Conservation (phyloP, 2,113 vertebrate species). For the Aix galericulata region DNA sequence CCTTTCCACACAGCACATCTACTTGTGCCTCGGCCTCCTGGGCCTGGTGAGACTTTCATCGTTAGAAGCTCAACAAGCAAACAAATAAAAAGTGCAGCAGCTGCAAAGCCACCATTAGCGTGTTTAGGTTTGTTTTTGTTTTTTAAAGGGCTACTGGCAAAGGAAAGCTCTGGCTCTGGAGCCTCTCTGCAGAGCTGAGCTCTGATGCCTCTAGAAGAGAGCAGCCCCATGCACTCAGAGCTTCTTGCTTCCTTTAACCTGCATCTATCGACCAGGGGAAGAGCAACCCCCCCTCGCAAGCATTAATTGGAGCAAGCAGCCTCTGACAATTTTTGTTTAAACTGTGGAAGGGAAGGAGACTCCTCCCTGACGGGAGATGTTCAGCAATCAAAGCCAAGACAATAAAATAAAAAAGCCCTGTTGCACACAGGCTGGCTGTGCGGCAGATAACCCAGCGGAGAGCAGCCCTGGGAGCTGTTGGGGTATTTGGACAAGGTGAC, state of each 20-base stretch:
- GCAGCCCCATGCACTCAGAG: not conserved
- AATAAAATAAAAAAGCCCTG: not conserved
- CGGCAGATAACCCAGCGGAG: not conserved
- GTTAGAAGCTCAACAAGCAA: not conserved
- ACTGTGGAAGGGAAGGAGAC: constrained; percentile 19
- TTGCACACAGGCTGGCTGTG: not conserved
- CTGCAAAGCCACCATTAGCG: not conserved
- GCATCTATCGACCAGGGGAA: not conserved
- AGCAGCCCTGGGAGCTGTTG: constrained; percentile 18
- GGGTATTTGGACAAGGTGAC: constrained; percentile 78
- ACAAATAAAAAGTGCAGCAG: not conserved
- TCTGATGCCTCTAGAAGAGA: constrained; percentile 5
- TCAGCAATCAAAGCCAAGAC: constrained; percentile 20
- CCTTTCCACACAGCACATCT: not conserved
- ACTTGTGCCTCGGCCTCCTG: not conserved
- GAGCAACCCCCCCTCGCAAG: constrained; percentile 21
- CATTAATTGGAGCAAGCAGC: constrained; percentile 54
- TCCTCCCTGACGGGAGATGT: constrained; percentile 25
- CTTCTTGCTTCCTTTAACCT: constrained; percentile 19
- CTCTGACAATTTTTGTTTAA: constrained; percentile 42
- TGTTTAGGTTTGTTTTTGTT: not conserved
- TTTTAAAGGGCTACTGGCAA: constrained; percentile 9
- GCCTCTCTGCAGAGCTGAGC: not conserved
- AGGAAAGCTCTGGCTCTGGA: constrained; percentile 5
- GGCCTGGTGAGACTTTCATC: not conserved